These are phyloP conservation scores for Orthochromis indermauri DNA, from an alignment of 2,113 vertebrate species.

Conservation along the genomic window DNA sequence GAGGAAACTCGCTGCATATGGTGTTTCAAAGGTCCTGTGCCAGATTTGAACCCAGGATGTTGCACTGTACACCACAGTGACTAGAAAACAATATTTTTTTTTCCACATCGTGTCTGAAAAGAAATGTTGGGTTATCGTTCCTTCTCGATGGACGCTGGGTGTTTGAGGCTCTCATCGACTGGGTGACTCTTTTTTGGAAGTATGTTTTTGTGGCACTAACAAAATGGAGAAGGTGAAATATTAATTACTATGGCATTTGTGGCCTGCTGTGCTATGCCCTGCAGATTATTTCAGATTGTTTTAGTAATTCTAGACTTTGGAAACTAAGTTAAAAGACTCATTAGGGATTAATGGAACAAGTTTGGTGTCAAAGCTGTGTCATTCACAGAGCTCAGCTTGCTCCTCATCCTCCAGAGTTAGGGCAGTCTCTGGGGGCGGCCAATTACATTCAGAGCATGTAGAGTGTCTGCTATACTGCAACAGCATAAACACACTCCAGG, in stretches of 20 bases:
- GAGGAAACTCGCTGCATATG: not conserved
- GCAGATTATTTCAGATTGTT: not conserved
- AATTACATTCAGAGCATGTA: slow-evolving; percentile 1
- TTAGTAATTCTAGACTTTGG: not conserved
- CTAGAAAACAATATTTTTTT: not conserved
- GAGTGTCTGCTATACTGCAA: slow-evolving; percentile 6
- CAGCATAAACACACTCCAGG: not conserved
- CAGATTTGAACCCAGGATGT: slow-evolving; percentile 22
- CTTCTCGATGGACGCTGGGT: not conserved
- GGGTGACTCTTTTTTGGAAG: not conserved
- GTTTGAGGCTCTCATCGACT: not conserved
- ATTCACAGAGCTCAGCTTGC: not conserved
- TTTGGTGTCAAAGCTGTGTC: not conserved
- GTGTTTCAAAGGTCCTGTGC: slow-evolving; percentile 2
- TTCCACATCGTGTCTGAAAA: not conserved
- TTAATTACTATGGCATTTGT: slow-evolving; percentile 20
- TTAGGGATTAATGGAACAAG: not conserved
- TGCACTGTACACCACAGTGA: not conserved
- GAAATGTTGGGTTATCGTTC: not conserved
- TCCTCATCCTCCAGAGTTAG: not conserved
- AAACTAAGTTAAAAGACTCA: not conserved
- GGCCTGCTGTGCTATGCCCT: not conserved
- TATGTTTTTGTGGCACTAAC: not conserved
- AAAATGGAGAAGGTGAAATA: slow-evolving; percentile 1
- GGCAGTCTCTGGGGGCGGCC: slow-evolving; percentile 16